Base-by-base conservation (phyloP, 37 sponge, comb jelly and placozoan species). In the Mnemiopsis leidyi region DNA sequence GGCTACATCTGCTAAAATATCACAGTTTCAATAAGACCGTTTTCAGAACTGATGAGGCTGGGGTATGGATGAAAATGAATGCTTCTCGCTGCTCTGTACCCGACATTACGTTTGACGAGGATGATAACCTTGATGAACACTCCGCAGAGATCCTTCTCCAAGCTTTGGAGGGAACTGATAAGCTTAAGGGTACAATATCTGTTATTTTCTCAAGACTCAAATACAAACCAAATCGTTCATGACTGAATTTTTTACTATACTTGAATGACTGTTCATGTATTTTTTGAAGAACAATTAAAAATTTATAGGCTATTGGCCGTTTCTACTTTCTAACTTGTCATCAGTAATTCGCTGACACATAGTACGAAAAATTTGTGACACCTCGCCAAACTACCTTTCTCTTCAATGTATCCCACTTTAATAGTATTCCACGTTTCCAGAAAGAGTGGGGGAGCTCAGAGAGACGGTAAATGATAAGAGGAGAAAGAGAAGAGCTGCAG, bases 41-140 rank as follows among this genome's bases (percentile, higher is more conserved):
- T 32, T 13, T 21, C 79, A 77, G 35, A 3, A 3, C 35, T 5
- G 1, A 28, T 26, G 36, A 77, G 7, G 79, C 0, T 21, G 36
- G 18, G 35, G 3, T 77, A 0, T 77, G 30, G 36, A 31, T 13
- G 16, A 77, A 77, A 18, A 77, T 77, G 79, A 32, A 1, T 36
- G 35, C 30, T 13, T 16, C 26, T 26, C 79, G 79, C 9, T 77
- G 79, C 33, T 77, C 79, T 3, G 36, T 32, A 1, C 79, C 79
- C 18, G 79, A 77, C 79, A 77, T 77, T 31, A 77, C 33, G 7
- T 77, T 77, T 77, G 79, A 77, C 35, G 36, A 32, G 33, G 79
- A 77, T 32, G 79, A 36, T 0, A 77, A 77, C 32, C 35, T 77
- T 16, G 79, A 77, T 77, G 79, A 77, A 16, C 16, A 28, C 33